Evolutionary conservation across 2,797 vertebrate genomes (phyloP).

Genomic region (Onychomys arenicola): DNA sequence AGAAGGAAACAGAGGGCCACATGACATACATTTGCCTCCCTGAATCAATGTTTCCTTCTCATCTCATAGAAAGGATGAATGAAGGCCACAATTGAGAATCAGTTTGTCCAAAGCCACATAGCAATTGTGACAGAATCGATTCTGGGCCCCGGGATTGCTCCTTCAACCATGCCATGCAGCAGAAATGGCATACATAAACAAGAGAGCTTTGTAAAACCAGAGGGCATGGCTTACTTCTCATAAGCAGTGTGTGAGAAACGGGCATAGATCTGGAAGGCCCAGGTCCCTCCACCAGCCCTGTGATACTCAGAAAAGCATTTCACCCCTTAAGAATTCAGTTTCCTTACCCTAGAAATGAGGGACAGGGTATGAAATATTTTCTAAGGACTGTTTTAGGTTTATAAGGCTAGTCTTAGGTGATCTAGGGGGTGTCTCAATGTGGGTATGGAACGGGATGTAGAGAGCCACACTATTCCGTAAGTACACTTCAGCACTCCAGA

Average conservation of each 20-base stretch:
- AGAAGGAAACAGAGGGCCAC: not conserved
- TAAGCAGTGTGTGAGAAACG: not conserved
- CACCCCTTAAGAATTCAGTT: not conserved
- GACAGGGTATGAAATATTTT: not conserved
- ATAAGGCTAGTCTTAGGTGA: not conserved
- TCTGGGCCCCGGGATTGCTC: not conserved
- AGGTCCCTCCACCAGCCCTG: not conserved
- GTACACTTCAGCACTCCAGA: not conserved
- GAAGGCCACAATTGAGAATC: conserved; percentile 35
- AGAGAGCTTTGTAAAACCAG: not conserved
- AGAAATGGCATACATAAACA: conserved; percentile 31
- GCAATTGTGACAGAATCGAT: not conserved
- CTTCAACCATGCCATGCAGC: not conserved
- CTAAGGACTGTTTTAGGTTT: not conserved
- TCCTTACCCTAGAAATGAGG: not conserved
- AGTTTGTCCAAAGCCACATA: conserved; percentile 22
- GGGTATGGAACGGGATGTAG: not conserved
- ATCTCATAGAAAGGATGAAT: conserved; percentile 30
- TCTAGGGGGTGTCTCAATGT: not conserved
- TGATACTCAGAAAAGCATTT: not conserved
- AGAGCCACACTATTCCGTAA: accelerated
- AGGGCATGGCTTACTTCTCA: not conserved
- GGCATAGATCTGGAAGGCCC: not conserved
- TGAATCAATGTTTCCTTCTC: conserved; percentile 34
- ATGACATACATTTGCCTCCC: not conserved